Evolutionary conservation across 2,113 vertebrate species (phyloP), one percentile per base, ranked within the genome.

Genomic region (Cinclus mexicanus): DNA sequence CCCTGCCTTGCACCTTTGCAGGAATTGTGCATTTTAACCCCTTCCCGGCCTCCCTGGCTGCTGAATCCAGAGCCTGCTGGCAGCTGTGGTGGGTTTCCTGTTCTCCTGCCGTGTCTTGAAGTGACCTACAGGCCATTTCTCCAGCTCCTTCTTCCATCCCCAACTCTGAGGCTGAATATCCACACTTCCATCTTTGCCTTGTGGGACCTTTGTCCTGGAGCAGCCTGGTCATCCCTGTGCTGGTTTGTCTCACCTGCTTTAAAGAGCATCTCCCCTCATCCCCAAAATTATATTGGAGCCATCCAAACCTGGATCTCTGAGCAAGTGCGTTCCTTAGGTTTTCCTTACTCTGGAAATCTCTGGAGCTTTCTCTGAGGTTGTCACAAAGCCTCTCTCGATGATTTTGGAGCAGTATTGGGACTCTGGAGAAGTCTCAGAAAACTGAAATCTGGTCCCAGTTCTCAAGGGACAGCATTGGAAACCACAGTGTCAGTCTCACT

Each of bases 1-100:
- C 41, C 22, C 5, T 35, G 5, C 0, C 0, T 10, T 70, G 20
- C 31, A 25, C 29, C 47, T n/a, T 19, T 0, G 0, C 44, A 63
- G 28, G 39, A 69, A 53, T 33, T 87, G 72, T 26, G 39, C 63
- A 33, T 69, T 60, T n/a, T 16, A 60, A 0, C 10, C 18, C 37
- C 33, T 50, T 20, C 44, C 22, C 59, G 20, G 31, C 44, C 31
- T 23, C 7, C 11, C 44, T 67, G 35, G 9, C 79, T 55, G 65
- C 56, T 42, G n/a, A 28, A 28, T 7, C 42, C 55, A 61, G 29
- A 9, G 20, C 64, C 37, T 57, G 25, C 18, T 31, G 52, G 41
- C 46, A 52, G 6, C 42, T n/a, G 5, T 8, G 65, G 24, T 31
- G 26, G 26, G 19, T 0, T n/a, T 21, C n/a, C 49, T 80, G 61